phyloP scores from a whole-genome alignment of 2,888 invertebrate genomes.

The Drosophila infuscata region DNA sequence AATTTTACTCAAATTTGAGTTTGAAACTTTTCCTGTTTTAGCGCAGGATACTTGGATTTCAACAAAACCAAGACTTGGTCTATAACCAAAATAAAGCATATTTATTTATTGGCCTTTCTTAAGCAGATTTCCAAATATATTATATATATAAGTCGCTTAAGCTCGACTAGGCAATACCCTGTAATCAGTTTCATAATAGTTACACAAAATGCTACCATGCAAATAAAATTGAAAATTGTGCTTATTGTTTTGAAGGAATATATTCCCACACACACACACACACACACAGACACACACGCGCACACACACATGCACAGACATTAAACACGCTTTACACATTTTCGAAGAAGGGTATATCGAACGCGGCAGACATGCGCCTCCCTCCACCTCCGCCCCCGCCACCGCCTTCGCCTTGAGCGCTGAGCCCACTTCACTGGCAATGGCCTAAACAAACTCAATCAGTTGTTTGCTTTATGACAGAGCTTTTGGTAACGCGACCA shows the following conservation, averaged over 20 bases:
- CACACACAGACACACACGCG: too few species aligned
- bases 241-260: neutral
- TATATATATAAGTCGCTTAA: neutral
- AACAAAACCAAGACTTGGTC: neutral
- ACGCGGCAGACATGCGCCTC: neutral
- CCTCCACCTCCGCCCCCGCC: too few species aligned
- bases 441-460: slow-evolving; percentile 70
- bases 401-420: neutral
- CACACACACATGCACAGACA: neutral
- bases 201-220: neutral
- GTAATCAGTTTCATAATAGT: neutral
- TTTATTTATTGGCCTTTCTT: neutral
- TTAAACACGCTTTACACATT: neutral
- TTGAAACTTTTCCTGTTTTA: neutral
- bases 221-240: neutral
- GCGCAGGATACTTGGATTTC: neutral
- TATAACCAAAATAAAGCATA: neutral
- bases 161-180: neutral
- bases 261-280: too few species aligned
- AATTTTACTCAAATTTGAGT: neutral
- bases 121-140: neutral
- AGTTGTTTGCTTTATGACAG: slow-evolving; percentile 67
- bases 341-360: slow-evolving; percentile 1
- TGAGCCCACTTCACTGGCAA: slow-evolving; percentile 42
- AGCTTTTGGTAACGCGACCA: slow-evolving; percentile 53